Evolutionary conservation across 2,888 invertebrate genomes (phyloP), one percentile per base, ranked within the genome.

Genomic region (Molorchus minor): DNA sequence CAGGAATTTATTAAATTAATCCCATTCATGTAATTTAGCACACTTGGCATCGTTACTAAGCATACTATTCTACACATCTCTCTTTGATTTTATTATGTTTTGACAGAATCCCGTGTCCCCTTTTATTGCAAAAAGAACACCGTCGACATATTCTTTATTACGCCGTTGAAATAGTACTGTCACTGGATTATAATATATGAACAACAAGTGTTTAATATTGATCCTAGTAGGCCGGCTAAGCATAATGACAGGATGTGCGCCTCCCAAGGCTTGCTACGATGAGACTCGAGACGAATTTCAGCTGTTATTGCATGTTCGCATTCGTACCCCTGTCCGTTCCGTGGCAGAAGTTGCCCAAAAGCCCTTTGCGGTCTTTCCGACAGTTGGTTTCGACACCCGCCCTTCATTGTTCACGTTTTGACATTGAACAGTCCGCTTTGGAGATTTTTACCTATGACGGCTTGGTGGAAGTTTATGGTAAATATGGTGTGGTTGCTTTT

Each of bases 171-270:
- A 61, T 45, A 36, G 19, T 44, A 53, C 49, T 49, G 64, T 65
- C 64, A 62, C 59, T 47, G 44, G n/a, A 47, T 55, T 53, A 44
- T 65, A 61, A 65, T 65, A 63, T 63, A 65, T 61, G 60, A 62
- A 61, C 53, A 59, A 52, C 62, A 63, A 63, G 65, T 65, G 65
- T 62, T 33, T 56, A 54, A 54, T 57, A 55, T 51, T 44, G 56
- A 54, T 53, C 54, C 51, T 40, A 47, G 46, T 43, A n/a, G 38
- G 29, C 29, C 35, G 44, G 7, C 10, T 15, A 15, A n/a, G 49
- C 16, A 38, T 49, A 49, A 49, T 38, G 38, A 38, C 49, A 49
- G 49, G 49, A 49, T 49, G 49, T 49, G 29, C 49, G 49, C 49
- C 33, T 47, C 49, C 38, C 49, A 38, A 29, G 20, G 4, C 47